These are phyloP conservation scores for Tinea pellionella DNA, from an alignment of 2,888 invertebrate genomes.

Conservation along the genomic window DNA sequence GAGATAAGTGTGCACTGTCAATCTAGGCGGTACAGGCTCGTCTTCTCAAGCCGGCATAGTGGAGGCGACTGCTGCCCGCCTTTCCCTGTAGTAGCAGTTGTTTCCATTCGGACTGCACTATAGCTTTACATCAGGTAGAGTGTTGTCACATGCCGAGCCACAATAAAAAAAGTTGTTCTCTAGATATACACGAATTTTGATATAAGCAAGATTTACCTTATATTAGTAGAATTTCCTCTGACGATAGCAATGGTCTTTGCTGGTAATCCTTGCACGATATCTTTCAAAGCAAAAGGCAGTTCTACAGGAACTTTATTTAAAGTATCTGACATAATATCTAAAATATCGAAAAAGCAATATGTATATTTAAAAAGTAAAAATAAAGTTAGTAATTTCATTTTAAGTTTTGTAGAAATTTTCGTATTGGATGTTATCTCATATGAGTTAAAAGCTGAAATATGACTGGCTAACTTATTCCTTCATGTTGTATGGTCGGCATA, in stretches of 20 bases:
- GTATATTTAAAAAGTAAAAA: not conserved
- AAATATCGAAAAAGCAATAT: conserved; percentile 36
- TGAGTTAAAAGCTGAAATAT: not conserved
- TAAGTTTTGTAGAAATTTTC: not conserved
- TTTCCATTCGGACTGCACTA: too few relatives aligned
- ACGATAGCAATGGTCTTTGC: conserved; percentile 46
- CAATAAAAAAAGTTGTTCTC: too few relatives aligned
- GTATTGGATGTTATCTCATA: not conserved
- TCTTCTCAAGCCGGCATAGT: too few relatives aligned
- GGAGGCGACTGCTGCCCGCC: too few relatives aligned
- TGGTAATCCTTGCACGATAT: conserved; percentile 50
- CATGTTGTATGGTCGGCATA: not conserved
- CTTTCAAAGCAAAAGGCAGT: conserved; percentile 48
- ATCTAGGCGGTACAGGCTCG: too few relatives aligned
- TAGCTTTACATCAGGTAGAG: too few relatives aligned
- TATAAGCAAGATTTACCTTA: conserved; percentile 40
- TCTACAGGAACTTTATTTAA: conserved; percentile 37
- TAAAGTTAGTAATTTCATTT: not conserved
- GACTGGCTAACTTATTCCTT: not conserved
- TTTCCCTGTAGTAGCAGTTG: too few relatives aligned
- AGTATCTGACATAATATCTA: conserved; percentile 36
- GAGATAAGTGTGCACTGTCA: too few relatives aligned
- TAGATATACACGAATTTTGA: too few relatives aligned
- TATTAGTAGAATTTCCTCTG: conserved; percentile 47
- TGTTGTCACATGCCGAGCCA: too few relatives aligned